A percentile compares a stretch with the other conserved stretches of the same genome.
Evolutionary conservation across 2,888 invertebrate genomes (phyloP).

Genomic region (Rhagonycha lutea): DNA sequence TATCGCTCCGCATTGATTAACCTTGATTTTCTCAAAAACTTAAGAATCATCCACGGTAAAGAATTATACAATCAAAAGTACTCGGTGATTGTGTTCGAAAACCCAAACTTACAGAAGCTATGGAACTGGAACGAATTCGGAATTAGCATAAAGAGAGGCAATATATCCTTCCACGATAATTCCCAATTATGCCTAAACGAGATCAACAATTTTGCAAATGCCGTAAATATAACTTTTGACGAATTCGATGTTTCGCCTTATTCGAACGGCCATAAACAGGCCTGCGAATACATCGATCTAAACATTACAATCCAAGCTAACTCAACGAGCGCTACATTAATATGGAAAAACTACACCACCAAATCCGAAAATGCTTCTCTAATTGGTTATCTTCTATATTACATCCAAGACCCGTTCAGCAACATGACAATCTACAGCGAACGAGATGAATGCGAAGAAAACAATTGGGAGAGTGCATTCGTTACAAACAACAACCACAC

Average conservation of each 20-base stretch:
- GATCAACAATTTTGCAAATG: conserved; percentile 62
- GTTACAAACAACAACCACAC: conserved; percentile 36
- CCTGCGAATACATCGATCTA: conserved; percentile 62
- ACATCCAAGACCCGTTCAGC: conserved; percentile 58
- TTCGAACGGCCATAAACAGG: conserved; percentile 72
- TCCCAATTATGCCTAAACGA: conserved; percentile 76
- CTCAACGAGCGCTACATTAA: conserved; percentile 50
- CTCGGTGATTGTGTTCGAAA: conserved; percentile 72
- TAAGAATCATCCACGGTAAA: conserved; percentile 70
- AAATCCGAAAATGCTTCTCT: conserved; percentile 29
- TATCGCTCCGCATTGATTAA: conserved; percentile 71
- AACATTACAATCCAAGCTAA: conserved; percentile 51
- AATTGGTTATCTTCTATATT: conserved; percentile 68
- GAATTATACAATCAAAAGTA: conserved; percentile 58
- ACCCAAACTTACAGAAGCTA: conserved; percentile 73
- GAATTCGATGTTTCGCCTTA: conserved; percentile 61
- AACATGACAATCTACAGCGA: conserved; percentile 59
- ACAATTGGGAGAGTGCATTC: conserved; percentile 44
- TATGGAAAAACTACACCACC: conserved; percentile 49
- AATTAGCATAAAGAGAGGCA: conserved; percentile 66
- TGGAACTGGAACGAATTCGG: conserved; percentile 61
- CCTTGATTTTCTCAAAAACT: conserved; percentile 74
- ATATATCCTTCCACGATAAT: conserved; percentile 77
- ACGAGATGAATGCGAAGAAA: conserved; percentile 43
- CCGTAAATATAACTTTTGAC: conserved; percentile 55